phyloP scores from a whole-genome alignment of 2,888 invertebrate genomes.

The Toxonevra muliebris region DNA sequence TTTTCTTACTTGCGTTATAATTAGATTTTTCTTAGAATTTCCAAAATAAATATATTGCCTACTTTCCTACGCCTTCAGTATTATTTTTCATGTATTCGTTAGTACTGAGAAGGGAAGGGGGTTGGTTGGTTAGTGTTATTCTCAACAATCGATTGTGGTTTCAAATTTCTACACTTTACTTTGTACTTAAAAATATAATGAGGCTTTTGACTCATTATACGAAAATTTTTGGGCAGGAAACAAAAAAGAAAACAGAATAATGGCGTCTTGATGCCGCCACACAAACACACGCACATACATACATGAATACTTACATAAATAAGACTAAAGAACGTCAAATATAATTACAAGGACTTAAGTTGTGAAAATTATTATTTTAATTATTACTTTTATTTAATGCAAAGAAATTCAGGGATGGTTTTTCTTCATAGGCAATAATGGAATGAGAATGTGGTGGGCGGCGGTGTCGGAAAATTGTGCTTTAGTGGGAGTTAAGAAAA shows the following conservation, averaged over 20 bases:
- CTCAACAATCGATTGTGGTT: background rate
- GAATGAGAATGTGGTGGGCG: too few species aligned
- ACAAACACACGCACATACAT: constrained; percentile 10
- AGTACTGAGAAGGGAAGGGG: too few species aligned
- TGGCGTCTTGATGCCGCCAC: background rate
- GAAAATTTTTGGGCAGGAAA: background rate
- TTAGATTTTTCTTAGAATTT: constrained; percentile 15
- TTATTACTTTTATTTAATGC: constrained; percentile 47
- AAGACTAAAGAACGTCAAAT: constrained; percentile 52
- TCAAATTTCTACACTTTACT: background rate
- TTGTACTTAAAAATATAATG: too few species aligned
- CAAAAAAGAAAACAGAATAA: background rate
- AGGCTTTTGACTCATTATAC: too few species aligned
- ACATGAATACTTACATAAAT: constrained; percentile 35
- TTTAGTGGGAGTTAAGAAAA: too few species aligned
- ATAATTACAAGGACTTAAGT: constrained; percentile 63
- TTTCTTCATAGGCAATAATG: too few species aligned
- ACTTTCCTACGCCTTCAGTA: too few species aligned
- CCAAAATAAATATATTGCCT: too few species aligned
- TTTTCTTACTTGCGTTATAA: constrained; percentile 13
- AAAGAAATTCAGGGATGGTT: background rate
- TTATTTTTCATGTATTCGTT: too few species aligned
- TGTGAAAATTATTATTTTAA: constrained; percentile 62
- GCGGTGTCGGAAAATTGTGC: too few species aligned
- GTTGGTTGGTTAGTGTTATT: background rate